phyloP scores from a whole-genome alignment of 2,888 invertebrate species.

The Crepidodera aurea region DNA sequence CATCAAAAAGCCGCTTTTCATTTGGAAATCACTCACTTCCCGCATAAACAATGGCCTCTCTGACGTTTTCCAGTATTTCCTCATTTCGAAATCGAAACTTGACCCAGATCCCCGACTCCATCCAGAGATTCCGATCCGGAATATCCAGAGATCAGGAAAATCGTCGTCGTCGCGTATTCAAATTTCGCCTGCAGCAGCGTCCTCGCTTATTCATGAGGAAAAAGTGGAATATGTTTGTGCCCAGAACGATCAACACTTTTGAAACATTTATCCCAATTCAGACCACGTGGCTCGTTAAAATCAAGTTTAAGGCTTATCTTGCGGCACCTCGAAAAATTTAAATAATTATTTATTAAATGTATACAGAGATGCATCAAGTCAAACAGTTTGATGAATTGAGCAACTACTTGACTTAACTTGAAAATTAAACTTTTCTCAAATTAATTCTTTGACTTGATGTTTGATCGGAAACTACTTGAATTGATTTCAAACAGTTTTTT shows the following conservation, averaged over 20 bases:
- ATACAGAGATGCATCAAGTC: too few species aligned
- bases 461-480: too few species aligned
- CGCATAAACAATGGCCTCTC: slow-evolving; percentile 20
- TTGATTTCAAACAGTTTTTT: too few species aligned
- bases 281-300: background rate
- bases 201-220: slow-evolving; percentile 3
- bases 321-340: too few species aligned
- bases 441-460: too few species aligned
- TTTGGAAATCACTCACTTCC: slow-evolving; percentile 21
- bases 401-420: too few species aligned
- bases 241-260: background rate
- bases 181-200: background rate
- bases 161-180: slow-evolving; percentile 15
- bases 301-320: too few species aligned
- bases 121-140: slow-evolving; percentile 17
- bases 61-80: slow-evolving; percentile 21
- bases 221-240: slow-evolving; percentile 11
- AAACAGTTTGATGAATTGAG: too few species aligned
- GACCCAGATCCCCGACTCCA: slow-evolving; percentile 17
- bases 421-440: too few species aligned
- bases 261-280: slow-evolving; percentile 6
- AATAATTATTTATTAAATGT: too few species aligned
- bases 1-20: slow-evolving; percentile 13
- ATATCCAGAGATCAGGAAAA: slow-evolving; percentile 15
- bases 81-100: slow-evolving; percentile 20